Conservation (phyloP, 2,888 invertebrate genomes). For the Clitarchus hookeri region DNA sequence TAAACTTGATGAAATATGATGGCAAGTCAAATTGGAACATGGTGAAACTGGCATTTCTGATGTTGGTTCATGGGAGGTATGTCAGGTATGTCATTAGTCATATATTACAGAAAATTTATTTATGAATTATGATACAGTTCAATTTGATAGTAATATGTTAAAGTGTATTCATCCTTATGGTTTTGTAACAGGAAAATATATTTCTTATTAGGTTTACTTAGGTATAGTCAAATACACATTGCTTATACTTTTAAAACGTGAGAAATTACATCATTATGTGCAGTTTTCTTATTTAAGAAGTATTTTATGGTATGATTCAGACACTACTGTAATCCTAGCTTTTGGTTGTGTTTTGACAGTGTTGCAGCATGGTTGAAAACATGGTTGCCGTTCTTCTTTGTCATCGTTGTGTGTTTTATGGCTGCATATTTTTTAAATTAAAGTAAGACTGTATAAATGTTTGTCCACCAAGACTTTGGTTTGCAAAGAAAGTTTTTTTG, state of each 20-base stretch:
- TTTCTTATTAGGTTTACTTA: too few relatives aligned
- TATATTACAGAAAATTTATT: background rate
- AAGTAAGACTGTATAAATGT: background rate
- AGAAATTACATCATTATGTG: background rate
- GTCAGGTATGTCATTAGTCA: constrained; percentile 63
- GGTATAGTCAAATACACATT: background rate
- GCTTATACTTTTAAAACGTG: too few relatives aligned
- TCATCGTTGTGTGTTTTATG: constrained; percentile 46
- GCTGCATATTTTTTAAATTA: constrained; percentile 10
- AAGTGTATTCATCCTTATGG: too few relatives aligned
- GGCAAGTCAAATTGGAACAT: constrained; percentile 86
- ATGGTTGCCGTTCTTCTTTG: constrained; percentile 77
- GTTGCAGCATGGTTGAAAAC: constrained; percentile 73
- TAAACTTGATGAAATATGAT: constrained; percentile 89
- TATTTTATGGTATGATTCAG: background rate
- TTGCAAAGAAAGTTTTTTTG: background rate
- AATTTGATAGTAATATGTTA: too few relatives aligned
- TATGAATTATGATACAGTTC: background rate
- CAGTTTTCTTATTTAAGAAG: background rate
- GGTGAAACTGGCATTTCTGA: constrained; percentile 81
- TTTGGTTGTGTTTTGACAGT: constrained; percentile 55
- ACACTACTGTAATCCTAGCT: background rate
- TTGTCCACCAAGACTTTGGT: background rate
- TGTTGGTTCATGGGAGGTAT: constrained; percentile 79
- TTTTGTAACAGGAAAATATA: too few relatives aligned